Evolutionary conservation across 2,888 invertebrate genomes (phyloP), one percentile per base, ranked within the genome.

Genomic region (Drosophila siamana): DNA sequence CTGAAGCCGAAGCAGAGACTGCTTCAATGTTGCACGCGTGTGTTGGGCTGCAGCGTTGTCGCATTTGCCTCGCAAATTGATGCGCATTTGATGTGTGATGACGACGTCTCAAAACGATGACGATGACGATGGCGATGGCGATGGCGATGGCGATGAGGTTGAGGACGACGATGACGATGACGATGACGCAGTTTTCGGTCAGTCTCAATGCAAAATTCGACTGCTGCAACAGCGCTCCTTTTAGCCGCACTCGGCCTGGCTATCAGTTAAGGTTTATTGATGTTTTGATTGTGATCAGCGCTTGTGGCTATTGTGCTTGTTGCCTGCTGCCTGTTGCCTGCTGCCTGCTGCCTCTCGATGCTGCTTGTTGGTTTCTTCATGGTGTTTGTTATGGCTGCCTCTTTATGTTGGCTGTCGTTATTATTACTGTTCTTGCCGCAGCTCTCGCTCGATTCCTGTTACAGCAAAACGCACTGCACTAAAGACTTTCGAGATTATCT

Each of bases 221-320:
- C 26, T 22, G 13, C 11, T 33, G 33, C 33, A 11, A 15, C 44
- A 47, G 47, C 36, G 59, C 50, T 57, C 28, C 57, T 63, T 57
- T 61, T 65, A 51, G 59, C 55, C 62, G 68, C 60, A 26, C 62
- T 66, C 48, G 52, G 47, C 60, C 54, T 73, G 78, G 48, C 68
- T 76, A 86, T 88, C 86, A 88, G 88, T 86, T 86, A 86, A 88
- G 85, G 83, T 88, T 86, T 86, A 86, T 86, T 86, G 86, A 86
- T 86, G 86, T 86, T 88, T 86, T 84, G 86, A 86, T 86, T 88
- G 80, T 63, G 83, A 86, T 86, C 86, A 80, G 61, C 66, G 88
- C 86, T 81, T 73, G 75, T 64, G 86, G 86, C 88, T 71, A 79
- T 87, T 71, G 75, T 70, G 46, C 13, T 24, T 61, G 54, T 56